Evolutionary conservation across 92 coral and sea anemone species (phyloP).

Genomic region (Montipora capitata): DNA sequence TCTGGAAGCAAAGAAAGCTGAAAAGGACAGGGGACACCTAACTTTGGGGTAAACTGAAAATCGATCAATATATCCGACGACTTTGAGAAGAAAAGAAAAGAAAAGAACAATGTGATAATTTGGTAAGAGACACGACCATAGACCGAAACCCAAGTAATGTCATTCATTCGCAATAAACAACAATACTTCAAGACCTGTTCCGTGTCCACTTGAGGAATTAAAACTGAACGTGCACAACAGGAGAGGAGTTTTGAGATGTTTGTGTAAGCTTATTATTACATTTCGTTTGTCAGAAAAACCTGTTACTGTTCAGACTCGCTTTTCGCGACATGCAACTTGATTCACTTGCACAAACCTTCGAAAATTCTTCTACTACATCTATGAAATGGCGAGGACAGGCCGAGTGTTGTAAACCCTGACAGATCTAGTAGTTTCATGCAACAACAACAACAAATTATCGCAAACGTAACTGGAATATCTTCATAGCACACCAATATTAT

Average conservation of each 20-base stretch:
- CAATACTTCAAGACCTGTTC: neutral
- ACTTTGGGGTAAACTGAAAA: neutral
- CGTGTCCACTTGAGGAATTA: neutral
- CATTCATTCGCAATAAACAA: neutral
- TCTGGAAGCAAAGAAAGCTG: neutral
- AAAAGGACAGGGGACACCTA: neutral
- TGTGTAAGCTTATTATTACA: neutral
- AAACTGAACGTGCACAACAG: neutral
- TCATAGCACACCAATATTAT: neutral
- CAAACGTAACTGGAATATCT: too few relatives aligned
- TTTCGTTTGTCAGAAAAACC: neutral
- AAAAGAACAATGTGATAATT: neutral
- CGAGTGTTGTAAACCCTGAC: too few relatives aligned
- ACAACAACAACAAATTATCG: too few relatives aligned
- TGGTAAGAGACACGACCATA: neutral
- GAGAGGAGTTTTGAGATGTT: neutral
- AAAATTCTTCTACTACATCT: too few relatives aligned
- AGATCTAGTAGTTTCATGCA: too few relatives aligned
- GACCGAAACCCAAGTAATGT: neutral
- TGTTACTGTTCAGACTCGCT: neutral
- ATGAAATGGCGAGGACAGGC: too few relatives aligned
- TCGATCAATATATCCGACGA: neutral
- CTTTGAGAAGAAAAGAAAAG: neutral
- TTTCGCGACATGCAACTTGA: too few relatives aligned
- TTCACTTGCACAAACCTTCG: too few relatives aligned